These are phyloP conservation scores for Fragum sueziense DNA, from an alignment of 2,888 invertebrate genomes.

Conservation along the genomic window DNA sequence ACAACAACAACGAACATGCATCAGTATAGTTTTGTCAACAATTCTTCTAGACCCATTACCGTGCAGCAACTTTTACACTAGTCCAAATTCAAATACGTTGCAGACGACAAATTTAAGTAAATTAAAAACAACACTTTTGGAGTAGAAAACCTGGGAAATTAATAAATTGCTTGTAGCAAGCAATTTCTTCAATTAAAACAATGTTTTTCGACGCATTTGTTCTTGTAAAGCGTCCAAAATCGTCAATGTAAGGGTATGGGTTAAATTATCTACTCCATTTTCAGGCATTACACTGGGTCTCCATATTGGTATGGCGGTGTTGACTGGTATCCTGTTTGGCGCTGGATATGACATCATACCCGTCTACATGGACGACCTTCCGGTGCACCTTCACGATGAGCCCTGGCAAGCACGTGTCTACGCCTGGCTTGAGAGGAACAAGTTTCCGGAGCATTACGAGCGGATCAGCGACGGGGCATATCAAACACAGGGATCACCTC, in stretches of 20 bases:
- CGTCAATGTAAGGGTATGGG: background rate
- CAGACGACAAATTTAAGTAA: no score
- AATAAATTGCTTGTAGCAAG: no score
- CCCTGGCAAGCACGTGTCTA: conserved; percentile 63
- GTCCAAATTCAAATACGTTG: no score
- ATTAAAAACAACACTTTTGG: no score
- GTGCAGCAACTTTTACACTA: no score
- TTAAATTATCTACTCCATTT: conserved; percentile 37
- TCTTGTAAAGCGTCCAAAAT: background rate
- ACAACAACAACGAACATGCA: no score
- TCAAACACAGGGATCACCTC: conserved; percentile 6
- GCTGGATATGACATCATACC: conserved; percentile 67
- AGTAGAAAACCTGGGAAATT: no score
- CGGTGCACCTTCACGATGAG: conserved; percentile 66
- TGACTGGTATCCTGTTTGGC: conserved; percentile 52
- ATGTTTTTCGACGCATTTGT: background rate
- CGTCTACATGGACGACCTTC: conserved; percentile 61
- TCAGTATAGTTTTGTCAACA: no score
- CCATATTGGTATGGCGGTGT: conserved; percentile 51
- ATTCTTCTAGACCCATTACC: no score
- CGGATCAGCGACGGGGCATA: conserved; percentile 4
- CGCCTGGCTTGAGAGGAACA: conserved; percentile 60
- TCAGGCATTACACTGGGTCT: conserved; percentile 56
- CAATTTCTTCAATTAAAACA: no score
- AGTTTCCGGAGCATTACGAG: conserved; percentile 39